Conservation (phyloP, 2,113 vertebrate species). For the Corythornis cristatus region DNA sequence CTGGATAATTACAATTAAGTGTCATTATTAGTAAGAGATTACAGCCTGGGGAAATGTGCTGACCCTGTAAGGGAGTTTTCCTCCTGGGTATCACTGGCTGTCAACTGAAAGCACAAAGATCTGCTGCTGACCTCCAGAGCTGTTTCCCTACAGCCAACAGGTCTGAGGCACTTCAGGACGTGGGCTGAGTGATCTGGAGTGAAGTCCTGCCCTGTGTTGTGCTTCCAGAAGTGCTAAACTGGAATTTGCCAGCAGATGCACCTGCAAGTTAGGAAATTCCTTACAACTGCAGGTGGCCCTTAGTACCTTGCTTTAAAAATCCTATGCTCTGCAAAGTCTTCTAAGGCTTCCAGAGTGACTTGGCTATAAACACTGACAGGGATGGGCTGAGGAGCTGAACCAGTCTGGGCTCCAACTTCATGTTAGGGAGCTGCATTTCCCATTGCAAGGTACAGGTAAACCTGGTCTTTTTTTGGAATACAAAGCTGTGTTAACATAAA, state of each 20-base stretch:
- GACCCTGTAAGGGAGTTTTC: not conserved
- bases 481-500: conserved; percentile 66
- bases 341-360: not conserved
- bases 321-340: not conserved
- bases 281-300: not conserved
- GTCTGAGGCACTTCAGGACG: not conserved
- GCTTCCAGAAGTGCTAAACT: not conserved
- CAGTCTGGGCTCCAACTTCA: not conserved
- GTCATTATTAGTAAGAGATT: not conserved
- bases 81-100: not conserved
- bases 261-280: not conserved
- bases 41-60: not conserved
- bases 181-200: not conserved
- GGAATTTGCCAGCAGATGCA: not conserved
- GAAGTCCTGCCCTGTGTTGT: not conserved
- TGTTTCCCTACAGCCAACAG: not conserved
- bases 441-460: not conserved
- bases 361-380: not conserved
- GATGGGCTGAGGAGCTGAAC: not conserved
- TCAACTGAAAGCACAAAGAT: not conserved
- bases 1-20: not conserved
- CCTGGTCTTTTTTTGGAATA: conserved; percentile 62
- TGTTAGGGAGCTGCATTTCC: not conserved
- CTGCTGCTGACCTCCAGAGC: not conserved
- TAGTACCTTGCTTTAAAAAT: not conserved